These are phyloP conservation scores for Halcyon senegalensis DNA, from an alignment of 2,113 vertebrate genomes.

Conservation along the genomic window DNA sequence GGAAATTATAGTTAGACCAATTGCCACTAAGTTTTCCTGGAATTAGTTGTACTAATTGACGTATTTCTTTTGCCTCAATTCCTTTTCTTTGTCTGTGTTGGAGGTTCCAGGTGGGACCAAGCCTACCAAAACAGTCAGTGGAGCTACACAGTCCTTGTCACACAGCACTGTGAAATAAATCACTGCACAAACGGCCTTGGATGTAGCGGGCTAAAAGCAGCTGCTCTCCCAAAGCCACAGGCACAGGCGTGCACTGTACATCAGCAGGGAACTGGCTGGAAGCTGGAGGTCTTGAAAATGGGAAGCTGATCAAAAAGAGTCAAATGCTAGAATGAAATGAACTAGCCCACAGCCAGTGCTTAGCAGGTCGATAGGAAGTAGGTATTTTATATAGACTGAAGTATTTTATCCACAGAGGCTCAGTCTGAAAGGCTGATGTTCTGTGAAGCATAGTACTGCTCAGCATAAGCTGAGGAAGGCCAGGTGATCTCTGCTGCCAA, in stretches of 20 bases:
- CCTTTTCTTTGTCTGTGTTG: neutral
- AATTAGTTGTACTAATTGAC: neutral
- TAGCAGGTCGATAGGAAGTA: neutral
- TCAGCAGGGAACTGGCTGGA: neutral
- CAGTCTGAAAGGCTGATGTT: neutral
- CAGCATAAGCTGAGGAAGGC: neutral
- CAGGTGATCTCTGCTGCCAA: neutral
- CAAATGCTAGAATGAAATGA: neutral
- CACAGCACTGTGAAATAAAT: neutral
- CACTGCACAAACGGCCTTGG: neutral
- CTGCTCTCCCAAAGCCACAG: neutral
- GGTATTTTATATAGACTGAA: too few species aligned
- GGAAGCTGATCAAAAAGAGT: neutral
- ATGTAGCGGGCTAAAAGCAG: neutral
- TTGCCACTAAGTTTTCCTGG: neutral
- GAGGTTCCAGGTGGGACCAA: neutral
- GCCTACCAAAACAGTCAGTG: neutral
- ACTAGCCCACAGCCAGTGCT: neutral
- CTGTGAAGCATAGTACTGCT: fast-evolving
- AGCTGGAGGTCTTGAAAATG: neutral
- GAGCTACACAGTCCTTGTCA: neutral
- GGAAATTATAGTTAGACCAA: slow-evolving; percentile 32
- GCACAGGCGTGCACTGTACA: neutral
- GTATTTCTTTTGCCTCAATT: neutral
- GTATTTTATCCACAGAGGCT: neutral